Percentiles rank a stretch among this genome's conserved stretches.
Conservation (phyloP, 2,888 invertebrate species). For the Erebia ligea region DNA sequence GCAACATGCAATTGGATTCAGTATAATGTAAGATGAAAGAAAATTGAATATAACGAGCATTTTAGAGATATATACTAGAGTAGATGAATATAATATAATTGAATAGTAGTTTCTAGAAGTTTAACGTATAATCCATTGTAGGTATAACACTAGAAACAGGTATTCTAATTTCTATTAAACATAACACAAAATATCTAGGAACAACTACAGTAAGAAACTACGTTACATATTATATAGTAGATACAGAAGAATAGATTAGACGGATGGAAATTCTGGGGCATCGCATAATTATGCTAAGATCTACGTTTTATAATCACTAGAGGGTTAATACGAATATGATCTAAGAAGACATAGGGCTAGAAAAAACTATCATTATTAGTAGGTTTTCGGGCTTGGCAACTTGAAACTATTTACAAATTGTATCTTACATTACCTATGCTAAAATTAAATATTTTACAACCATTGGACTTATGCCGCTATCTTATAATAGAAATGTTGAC, state of each 20-base stretch:
- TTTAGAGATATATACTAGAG: constrained; percentile 1
- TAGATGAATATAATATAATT: not conserved
- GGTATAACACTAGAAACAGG: constrained; percentile 34
- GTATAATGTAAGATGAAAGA: not conserved
- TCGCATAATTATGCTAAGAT: constrained; percentile 66
- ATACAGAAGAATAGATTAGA: constrained; percentile 80
- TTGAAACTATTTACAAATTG: constrained; percentile 45
- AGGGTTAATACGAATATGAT: constrained; percentile 45
- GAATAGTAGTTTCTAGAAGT: constrained; percentile 19
- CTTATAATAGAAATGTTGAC: constrained; percentile 35
- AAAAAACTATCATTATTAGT: constrained; percentile 40
- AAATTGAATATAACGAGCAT: not conserved
- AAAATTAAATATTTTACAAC: constrained; percentile 39
- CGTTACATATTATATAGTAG: constrained; percentile 76
- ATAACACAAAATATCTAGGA: constrained; percentile 58
- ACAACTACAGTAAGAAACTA: constrained; percentile 71
- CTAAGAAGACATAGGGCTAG: constrained; percentile 45
- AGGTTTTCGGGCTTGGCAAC: constrained; percentile 46
- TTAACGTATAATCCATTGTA: constrained; percentile 30
- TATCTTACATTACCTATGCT: constrained; percentile 24
- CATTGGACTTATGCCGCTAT: constrained; percentile 36
- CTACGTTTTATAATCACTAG: constrained; percentile 52
- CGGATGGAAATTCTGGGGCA: constrained; percentile 85
- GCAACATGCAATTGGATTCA: not conserved
- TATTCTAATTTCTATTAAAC: constrained; percentile 48